These are phyloP conservation scores for Tichodroma muraria DNA, from an alignment of 2,113 vertebrate genomes.

Conservation along the genomic window DNA sequence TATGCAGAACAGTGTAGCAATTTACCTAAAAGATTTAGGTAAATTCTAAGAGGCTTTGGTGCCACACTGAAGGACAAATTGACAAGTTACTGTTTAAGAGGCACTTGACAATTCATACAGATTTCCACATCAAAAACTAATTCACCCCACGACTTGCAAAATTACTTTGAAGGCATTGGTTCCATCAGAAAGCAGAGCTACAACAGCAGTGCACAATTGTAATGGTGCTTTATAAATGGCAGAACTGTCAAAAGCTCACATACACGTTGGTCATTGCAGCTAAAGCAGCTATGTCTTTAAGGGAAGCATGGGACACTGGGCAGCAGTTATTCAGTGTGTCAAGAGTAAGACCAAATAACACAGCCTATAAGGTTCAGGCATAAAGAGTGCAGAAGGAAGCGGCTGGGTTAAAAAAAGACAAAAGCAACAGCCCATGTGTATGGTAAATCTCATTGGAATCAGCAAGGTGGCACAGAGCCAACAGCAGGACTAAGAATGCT, in stretches of 20 bases:
- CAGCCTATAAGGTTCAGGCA: background rate
- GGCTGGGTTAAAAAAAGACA: background rate
- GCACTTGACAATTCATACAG: background rate
- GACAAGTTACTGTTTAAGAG: background rate
- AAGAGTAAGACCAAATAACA: background rate
- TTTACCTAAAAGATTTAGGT: background rate
- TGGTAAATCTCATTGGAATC: background rate
- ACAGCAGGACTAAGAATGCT: conserved; percentile 20
- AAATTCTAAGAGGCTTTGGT: background rate
- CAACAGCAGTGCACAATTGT: background rate
- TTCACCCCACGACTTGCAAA: background rate
- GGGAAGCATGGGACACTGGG: background rate
- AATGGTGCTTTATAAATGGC: background rate
- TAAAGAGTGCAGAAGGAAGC: background rate
- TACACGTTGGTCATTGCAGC: accelerated
- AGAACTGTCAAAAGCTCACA: background rate
- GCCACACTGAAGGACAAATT: background rate
- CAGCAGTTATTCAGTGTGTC: background rate
- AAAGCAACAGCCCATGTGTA: background rate
- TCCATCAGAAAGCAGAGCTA: background rate
- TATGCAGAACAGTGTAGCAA: background rate
- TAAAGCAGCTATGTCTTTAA: background rate
- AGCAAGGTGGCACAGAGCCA: background rate
- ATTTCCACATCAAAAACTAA: background rate
- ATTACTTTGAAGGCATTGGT: background rate